Percentiles rank a stretch among this genome's conserved stretches.
phyloP scores from a whole-genome alignment of 2,113 vertebrate species.

The Orycteropus afer region DNA sequence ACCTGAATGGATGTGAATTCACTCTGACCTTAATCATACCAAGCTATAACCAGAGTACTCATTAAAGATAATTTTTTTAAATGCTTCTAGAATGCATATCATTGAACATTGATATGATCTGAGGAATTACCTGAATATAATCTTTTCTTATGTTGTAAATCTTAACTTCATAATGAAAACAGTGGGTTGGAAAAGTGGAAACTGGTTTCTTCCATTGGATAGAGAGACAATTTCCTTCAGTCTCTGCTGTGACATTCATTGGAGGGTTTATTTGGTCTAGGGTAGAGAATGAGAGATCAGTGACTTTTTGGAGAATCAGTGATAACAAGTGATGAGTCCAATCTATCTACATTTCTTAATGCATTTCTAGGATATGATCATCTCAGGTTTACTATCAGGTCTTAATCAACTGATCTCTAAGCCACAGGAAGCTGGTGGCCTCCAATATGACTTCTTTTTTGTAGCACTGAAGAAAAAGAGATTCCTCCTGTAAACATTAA shows the following conservation, averaged over 20 bases:
- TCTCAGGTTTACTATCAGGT: not conserved
- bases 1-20: not conserved
- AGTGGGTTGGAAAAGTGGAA: conserved; percentile 69
- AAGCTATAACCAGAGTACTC: not conserved
- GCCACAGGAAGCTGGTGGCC: not conserved
- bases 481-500: not conserved
- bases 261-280: conserved; percentile 84
- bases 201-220: conserved; percentile 84
- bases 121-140: conserved; percentile 82
- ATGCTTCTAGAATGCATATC: not conserved
- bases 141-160: conserved; percentile 75
- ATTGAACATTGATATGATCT: not conserved
- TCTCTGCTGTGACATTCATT: conserved; percentile 75
- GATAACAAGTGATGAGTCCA: not conserved
- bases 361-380: not conserved
- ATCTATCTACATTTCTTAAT: not conserved
- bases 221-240: conserved; percentile 67
- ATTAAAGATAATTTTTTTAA: not conserved
- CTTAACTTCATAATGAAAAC: conserved; percentile 84
- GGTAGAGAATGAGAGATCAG: conserved; percentile 9
- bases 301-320: not conserved
- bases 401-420: not conserved
- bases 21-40: not conserved
- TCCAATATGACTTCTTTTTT: not conserved
- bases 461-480: not conserved